A percentile compares a stretch with the other conserved stretches of the same genome.
phyloP scores from a whole-genome alignment of 2,888 invertebrate species.

The Clistopyga incitator region DNA sequence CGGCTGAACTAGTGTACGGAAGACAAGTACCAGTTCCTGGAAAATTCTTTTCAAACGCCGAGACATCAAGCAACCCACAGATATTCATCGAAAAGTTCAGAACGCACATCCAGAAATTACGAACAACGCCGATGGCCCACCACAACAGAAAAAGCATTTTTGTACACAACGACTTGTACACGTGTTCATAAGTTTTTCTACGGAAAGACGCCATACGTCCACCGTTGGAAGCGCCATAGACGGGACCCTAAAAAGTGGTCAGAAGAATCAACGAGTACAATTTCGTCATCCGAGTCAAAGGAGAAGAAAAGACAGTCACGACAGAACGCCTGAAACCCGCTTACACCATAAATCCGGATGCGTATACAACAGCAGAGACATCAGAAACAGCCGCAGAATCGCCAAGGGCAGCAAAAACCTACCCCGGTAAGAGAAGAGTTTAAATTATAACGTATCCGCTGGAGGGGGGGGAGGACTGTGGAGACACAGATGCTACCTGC shows the following conservation, averaged over 20 bases:
- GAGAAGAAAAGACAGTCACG: no score
- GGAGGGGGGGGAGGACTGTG: no score
- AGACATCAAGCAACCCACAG: slow-evolving; percentile 7
- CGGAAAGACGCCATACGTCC: slow-evolving; percentile 39
- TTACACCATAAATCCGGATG: no score
- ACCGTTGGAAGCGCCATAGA: slow-evolving; percentile 66
- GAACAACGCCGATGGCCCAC: slow-evolving; percentile 35
- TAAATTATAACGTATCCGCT: no score
- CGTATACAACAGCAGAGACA: no score
- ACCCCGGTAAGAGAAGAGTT: no score
- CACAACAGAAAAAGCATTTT: slow-evolving; percentile 31
- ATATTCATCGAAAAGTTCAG: slow-evolving; percentile 47
- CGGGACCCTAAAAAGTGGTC: slow-evolving; percentile 60
- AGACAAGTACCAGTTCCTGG: slow-evolving; percentile 18
- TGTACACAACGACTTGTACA: slow-evolving; percentile 43
- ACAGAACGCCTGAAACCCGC: no score
- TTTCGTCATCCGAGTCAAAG: no score
- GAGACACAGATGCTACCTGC: no score
- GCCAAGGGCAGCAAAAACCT: no score
- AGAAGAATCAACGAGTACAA: background rate
- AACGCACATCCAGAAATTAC: slow-evolving; percentile 22
- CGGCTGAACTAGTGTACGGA: slow-evolving; percentile 22
- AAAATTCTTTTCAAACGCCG: slow-evolving; percentile 31
- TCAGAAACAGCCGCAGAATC: no score
- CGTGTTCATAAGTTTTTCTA: slow-evolving; percentile 49